Conservation (phyloP, 2,797 vertebrate genomes). For the Mareca penelope region DNA sequence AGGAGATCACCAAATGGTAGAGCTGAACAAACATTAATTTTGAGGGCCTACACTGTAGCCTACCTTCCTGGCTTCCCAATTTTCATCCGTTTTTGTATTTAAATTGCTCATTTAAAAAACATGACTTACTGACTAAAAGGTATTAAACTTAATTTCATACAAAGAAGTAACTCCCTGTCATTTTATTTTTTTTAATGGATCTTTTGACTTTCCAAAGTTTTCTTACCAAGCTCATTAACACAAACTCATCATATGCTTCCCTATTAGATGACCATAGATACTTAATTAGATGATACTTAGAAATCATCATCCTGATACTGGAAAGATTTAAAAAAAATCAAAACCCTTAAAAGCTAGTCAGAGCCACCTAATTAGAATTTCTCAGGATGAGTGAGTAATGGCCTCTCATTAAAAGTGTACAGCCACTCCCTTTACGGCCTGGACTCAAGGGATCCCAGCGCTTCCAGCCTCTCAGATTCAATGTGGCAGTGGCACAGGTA, state of each 20-base stretch:
- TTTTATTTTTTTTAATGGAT: not conserved
- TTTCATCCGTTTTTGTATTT: not conserved
- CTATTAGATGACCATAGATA: not conserved
- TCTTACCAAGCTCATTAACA: not conserved
- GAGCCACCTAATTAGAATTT: not conserved
- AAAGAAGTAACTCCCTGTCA: not conserved
- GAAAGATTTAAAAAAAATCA: not conserved
- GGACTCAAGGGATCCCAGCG: not conserved
- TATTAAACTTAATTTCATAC: not conserved
- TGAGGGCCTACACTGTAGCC: not conserved
- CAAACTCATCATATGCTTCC: not conserved
- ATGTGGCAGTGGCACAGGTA: rapidly evolving
- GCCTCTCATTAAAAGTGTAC: not conserved
- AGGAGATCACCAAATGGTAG: not conserved
- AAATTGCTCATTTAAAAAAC: not conserved
- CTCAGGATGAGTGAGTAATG: rapidly evolving
- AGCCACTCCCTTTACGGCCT: rapidly evolving
- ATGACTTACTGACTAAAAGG: not conserved
- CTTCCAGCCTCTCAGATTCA: rapidly evolving
- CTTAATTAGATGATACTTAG: not conserved
- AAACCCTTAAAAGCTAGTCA: not conserved
- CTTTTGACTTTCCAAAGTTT: not conserved
- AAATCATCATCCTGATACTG: not conserved
- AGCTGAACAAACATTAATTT: not conserved
- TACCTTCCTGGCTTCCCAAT: not conserved